Evolutionary conservation across 2,888 invertebrate species (phyloP).

Genomic region (Euspilapteryx auroguttella): DNA sequence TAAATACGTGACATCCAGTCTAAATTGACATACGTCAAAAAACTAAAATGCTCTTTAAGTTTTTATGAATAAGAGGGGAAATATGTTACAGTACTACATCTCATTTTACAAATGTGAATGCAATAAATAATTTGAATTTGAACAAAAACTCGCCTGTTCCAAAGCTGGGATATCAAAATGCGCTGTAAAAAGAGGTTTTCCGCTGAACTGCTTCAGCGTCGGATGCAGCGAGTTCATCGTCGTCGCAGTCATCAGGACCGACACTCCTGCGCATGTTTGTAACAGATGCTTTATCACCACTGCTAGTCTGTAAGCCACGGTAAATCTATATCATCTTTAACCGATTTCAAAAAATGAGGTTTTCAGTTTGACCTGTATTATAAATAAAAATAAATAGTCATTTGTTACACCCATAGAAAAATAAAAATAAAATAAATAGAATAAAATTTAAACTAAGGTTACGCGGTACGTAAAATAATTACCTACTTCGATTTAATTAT

Average conservation of each 20-base stretch:
- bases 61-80: neutral
- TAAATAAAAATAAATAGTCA: neutral
- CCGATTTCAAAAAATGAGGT: neutral
- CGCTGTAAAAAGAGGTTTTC: slow-evolving; percentile 40
- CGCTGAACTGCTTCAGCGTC: slow-evolving; percentile 29
- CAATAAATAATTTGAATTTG: neutral
- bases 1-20: too few species aligned
- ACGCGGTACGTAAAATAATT: neutral
- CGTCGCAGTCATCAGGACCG: slow-evolving; percentile 38
- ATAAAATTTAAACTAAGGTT: neutral
- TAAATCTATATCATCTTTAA: too few species aligned
- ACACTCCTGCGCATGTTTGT: slow-evolving; percentile 34
- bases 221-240: slow-evolving; percentile 33
- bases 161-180: slow-evolving; percentile 37
- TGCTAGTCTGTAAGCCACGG: slow-evolving; percentile 22
- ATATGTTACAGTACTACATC: neutral
- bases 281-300: slow-evolving; percentile 33
- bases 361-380: neutral
- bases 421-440: neutral
- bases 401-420: neutral
- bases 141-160: slow-evolving; percentile 20
- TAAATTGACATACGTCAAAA: too few species aligned
- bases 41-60: too few species aligned
- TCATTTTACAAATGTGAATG: neutral
- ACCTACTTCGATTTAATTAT: too few species aligned